Percentiles rank a stretch among this genome's conserved stretches.
Conservation (phyloP, 2,113 vertebrate genomes). For the Halcyon senegalensis region DNA sequence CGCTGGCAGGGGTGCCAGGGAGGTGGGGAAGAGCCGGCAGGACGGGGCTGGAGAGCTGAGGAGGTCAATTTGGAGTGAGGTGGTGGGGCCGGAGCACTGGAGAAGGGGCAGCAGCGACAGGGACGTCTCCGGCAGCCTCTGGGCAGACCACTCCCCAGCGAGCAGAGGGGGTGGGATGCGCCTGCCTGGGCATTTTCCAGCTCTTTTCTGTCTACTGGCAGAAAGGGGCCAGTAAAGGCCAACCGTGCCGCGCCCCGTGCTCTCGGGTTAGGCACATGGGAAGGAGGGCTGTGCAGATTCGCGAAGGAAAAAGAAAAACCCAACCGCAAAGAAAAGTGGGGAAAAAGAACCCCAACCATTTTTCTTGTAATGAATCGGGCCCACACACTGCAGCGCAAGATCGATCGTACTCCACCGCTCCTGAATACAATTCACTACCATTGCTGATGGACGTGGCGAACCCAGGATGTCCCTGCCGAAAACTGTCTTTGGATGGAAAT, state of each 20-base stretch:
- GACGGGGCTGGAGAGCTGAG: not conserved
- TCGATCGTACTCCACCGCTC: constrained; percentile 37
- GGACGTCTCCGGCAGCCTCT: not conserved
- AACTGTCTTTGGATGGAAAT: constrained; percentile 61
- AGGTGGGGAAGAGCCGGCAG: not conserved
- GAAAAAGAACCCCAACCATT: not conserved
- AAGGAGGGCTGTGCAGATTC: not conserved
- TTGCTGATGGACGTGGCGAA: constrained; percentile 74
- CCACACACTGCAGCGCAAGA: constrained; percentile 9
- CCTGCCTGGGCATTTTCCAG: not conserved
- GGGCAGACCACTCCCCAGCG: not conserved
- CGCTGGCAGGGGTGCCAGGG: not conserved
- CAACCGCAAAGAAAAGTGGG: not conserved
- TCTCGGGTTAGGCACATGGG: not conserved
- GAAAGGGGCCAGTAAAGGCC: not conserved
- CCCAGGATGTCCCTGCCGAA: constrained; percentile 66
- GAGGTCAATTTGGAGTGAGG: not conserved
- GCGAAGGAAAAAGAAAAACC: not conserved
- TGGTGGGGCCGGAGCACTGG: not conserved
- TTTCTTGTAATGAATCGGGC: constrained; percentile 68
- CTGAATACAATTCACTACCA: constrained; percentile 79
- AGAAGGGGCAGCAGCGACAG: not conserved
- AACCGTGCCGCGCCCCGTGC: not conserved
- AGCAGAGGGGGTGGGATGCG: not conserved
- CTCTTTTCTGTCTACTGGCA: not conserved